Evolutionary conservation across 2,113 vertebrate genomes (phyloP).

Genomic region (Rhinolophus sinicus): DNA sequence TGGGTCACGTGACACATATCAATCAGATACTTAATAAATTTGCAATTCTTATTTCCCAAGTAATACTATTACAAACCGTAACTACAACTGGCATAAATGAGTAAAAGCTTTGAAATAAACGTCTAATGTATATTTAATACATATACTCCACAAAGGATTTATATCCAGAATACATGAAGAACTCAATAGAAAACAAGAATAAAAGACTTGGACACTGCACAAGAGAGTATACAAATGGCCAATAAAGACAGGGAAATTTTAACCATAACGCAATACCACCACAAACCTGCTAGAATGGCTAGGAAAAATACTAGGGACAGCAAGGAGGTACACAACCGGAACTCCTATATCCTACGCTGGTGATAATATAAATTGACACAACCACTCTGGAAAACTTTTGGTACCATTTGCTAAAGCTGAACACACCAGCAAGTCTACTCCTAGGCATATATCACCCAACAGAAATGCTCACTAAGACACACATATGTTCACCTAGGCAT

Average conservation of each 20-base stretch:
- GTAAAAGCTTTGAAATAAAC: conserved; percentile 49
- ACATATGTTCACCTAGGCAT: neutral
- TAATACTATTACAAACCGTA: neutral
- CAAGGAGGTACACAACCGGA: neutral
- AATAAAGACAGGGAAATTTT: conserved; percentile 19
- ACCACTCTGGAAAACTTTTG: conserved; percentile 16
- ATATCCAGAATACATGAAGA: neutral
- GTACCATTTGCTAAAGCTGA: conserved; percentile 14
- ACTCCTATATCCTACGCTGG: neutral
- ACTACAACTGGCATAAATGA: conserved; percentile 2
- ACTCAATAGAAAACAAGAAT: neutral
- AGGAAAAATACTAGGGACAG: neutral
- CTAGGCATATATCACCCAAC: neutral
- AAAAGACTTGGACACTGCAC: neutral
- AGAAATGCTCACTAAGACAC: neutral
- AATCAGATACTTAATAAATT: neutral
- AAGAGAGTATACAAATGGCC: neutral
- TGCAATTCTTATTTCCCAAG: neutral
- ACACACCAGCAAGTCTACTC: conserved; percentile 23
- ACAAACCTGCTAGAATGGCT: neutral
- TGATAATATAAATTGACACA: neutral
- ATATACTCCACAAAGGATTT: neutral
- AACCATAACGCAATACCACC: conserved; percentile 14
- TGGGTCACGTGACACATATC: neutral
- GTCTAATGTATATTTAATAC: neutral